A percentile compares a stretch with the other conserved stretches of the same genome.
Evolutionary conservation across 2,797 vertebrate species (phyloP).

Genomic region (Sebastolobus altivelis): DNA sequence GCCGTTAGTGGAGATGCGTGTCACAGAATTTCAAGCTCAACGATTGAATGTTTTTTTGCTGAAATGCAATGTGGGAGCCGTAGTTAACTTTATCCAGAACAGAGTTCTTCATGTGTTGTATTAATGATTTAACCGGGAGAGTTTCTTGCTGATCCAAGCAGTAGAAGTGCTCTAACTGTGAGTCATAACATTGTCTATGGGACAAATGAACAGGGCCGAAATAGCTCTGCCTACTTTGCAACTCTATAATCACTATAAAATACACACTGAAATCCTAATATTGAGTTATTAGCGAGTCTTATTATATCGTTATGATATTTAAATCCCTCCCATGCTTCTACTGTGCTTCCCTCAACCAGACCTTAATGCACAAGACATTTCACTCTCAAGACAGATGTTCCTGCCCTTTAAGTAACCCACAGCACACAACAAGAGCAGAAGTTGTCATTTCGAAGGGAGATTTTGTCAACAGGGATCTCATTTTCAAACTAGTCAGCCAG

Average conservation of each 20-base stretch:
- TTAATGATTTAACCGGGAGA: background rate
- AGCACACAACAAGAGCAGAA: constrained; percentile 24
- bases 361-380: constrained; percentile 10
- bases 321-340: background rate
- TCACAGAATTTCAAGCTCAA: background rate
- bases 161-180: background rate
- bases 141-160: background rate
- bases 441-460: constrained; percentile 33
- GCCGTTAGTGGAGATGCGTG: background rate
- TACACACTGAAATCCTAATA: background rate
- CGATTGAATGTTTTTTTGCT: background rate
- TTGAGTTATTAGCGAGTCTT: background rate
- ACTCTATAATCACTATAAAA: background rate
- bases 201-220: background rate
- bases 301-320: background rate
- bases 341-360: background rate
- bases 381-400: constrained; percentile 11
- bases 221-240: constrained; percentile 13
- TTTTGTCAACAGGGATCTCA: constrained; percentile 49
- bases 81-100: background rate
- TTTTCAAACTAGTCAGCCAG: constrained; percentile 55
- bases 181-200: background rate
- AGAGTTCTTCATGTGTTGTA: background rate
- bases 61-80: background rate
- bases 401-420: constrained; percentile 34